Conservation (phyloP, 2,797 vertebrate genomes). For the Enteromius trimaculatus region DNA sequence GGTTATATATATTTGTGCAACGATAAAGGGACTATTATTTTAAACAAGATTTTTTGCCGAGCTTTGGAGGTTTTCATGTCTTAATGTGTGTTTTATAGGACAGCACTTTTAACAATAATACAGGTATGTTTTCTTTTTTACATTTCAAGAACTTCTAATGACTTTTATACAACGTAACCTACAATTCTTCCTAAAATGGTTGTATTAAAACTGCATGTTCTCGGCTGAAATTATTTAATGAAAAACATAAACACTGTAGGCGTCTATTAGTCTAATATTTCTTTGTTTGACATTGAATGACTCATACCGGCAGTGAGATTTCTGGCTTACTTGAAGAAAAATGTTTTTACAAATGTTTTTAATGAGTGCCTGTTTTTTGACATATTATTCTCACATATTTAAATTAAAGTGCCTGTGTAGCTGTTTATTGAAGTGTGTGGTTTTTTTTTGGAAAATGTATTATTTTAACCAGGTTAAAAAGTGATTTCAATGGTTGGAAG, state of each 20-base stretch:
- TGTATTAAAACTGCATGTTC: not conserved
- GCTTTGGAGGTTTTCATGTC: constrained; percentile 54
- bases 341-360: not conserved
- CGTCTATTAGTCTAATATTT: not conserved
- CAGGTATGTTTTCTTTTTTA: constrained; percentile 55
- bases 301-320: not conserved
- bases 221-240: not conserved
- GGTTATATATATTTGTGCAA: constrained; percentile 61
- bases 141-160: not conserved
- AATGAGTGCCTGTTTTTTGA: not conserved
- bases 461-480: constrained; percentile 65
- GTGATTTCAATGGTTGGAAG: constrained; percentile 73
- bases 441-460: constrained; percentile 10
- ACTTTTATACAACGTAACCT: not conserved
- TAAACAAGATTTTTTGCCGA: constrained; percentile 21
- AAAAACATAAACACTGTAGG: not conserved
- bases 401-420: not conserved
- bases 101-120: constrained; percentile 60
- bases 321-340: not conserved
- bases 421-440: not conserved
- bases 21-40: constrained; percentile 48
- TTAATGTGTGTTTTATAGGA: constrained; percentile 69
- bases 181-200: not conserved
- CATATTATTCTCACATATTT: not conserved
- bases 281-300: not conserved